These are phyloP conservation scores for Dasypus novemcinctus DNA, from an alignment of 2,113 vertebrate genomes.

Conservation along the genomic window DNA sequence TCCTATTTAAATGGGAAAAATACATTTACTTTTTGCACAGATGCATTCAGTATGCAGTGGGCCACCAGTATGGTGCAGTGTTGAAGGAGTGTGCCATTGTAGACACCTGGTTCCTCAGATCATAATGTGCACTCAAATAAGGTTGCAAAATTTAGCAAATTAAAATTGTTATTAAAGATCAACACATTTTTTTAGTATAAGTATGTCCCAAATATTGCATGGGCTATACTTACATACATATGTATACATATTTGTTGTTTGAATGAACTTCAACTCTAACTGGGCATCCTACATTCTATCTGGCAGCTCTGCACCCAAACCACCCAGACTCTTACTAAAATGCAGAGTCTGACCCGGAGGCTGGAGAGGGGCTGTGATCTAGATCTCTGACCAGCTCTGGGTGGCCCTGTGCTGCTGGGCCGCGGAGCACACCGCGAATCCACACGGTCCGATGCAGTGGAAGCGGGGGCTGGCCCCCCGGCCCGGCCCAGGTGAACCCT, in stretches of 20 bases:
- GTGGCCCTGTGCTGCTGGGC: background rate
- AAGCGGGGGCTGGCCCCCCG: background rate
- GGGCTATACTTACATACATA: background rate
- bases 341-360: background rate
- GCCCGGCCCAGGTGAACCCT: no score
- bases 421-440: background rate
- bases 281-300: background rate
- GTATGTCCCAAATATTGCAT: background rate
- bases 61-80: background rate
- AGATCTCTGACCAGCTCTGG: background rate
- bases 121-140: background rate
- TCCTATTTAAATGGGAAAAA: background rate
- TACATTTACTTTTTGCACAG: background rate
- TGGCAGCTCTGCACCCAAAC: background rate
- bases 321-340: background rate
- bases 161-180: conserved; percentile 29
- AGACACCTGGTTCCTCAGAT: background rate
- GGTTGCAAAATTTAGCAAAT: background rate
- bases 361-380: background rate
- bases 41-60: background rate
- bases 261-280: background rate
- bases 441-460: no score
- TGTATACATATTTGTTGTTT: background rate
- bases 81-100: accelerated
- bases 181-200: background rate